These are phyloP conservation scores for Stegodyphus dumicola DNA, from an alignment of 1,140 invertebrate genomes.

Conservation along the genomic window DNA sequence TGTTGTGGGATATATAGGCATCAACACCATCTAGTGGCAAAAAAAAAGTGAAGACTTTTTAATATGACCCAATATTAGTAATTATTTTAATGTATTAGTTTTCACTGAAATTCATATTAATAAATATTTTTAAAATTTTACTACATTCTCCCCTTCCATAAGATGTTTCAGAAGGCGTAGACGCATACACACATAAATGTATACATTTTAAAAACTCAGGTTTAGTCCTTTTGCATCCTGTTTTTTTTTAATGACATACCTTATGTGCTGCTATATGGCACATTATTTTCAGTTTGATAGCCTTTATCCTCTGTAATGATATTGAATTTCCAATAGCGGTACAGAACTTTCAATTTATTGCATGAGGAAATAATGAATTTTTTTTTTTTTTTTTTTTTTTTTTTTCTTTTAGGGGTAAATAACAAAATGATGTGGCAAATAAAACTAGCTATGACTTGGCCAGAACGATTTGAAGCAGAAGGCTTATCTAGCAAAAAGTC, in stretches of 20 bases:
- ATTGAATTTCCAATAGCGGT: background rate
- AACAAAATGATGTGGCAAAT: background rate
- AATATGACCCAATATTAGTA: no score
- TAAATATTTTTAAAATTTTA: no score
- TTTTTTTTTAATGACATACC: background rate
- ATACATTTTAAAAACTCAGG: background rate
- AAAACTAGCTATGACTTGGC: constrained; percentile 31
- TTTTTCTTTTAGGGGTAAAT: background rate
- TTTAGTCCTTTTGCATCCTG: background rate
- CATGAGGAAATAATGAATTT: background rate
- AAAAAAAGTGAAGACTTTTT: no score
- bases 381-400: background rate
- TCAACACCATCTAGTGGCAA: no score
- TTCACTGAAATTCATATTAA: no score
- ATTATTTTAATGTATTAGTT: no score
- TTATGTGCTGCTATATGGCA: background rate
- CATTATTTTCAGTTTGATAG: background rate
- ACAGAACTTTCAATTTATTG: background rate
- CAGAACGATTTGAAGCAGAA: constrained; percentile 10
- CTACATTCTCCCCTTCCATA: no score
- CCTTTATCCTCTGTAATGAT: background rate
- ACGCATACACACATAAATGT: background rate
- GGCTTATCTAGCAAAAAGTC: constrained; percentile 12
- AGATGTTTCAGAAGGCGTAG: no score
- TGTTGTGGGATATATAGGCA: no score